Conservation (phyloP, 2,797 vertebrate genomes). For the Lerista edwardsae region DNA sequence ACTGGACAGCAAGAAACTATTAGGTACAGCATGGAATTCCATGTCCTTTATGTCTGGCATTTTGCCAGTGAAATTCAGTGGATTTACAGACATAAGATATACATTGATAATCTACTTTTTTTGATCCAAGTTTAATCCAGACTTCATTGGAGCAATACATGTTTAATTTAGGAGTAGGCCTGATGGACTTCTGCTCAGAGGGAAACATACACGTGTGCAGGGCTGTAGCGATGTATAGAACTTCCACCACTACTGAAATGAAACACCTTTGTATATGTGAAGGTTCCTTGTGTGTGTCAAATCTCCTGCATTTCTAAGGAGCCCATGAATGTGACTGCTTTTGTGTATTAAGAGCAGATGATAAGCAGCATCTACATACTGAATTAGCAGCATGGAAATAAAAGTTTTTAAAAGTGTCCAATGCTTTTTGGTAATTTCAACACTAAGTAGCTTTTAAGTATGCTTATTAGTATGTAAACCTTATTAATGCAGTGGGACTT, state of each 20-base stretch:
- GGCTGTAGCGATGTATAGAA: not conserved
- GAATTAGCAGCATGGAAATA: not conserved
- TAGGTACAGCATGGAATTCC: conserved; percentile 63
- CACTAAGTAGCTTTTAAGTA: not conserved
- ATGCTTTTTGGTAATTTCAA: not conserved
- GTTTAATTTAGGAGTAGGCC: not conserved
- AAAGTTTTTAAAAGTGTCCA: not conserved
- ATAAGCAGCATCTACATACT: not conserved
- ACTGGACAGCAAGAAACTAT: conserved; percentile 91
- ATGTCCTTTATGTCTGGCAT: not conserved
- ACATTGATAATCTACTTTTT: not conserved
- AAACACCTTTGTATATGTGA: not conserved
- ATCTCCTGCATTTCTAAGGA: not conserved
- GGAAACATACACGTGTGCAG: not conserved
- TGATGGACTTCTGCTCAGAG: not conserved
- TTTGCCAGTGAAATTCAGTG: not conserved
- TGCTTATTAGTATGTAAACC: too few species aligned
- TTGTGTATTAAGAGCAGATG: not conserved
- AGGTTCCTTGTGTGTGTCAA: not conserved
- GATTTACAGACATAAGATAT: fast-evolving
- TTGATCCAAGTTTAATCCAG: not conserved
- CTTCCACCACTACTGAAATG: not conserved
- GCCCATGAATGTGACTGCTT: not conserved
- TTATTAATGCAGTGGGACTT: too few species aligned
- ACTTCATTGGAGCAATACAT: not conserved